A percentile compares a stretch with the other conserved stretches of the same genome.
phyloP scores from a whole-genome alignment of 1,140 invertebrate species.

The Macrosteles quadrilineatus region DNA sequence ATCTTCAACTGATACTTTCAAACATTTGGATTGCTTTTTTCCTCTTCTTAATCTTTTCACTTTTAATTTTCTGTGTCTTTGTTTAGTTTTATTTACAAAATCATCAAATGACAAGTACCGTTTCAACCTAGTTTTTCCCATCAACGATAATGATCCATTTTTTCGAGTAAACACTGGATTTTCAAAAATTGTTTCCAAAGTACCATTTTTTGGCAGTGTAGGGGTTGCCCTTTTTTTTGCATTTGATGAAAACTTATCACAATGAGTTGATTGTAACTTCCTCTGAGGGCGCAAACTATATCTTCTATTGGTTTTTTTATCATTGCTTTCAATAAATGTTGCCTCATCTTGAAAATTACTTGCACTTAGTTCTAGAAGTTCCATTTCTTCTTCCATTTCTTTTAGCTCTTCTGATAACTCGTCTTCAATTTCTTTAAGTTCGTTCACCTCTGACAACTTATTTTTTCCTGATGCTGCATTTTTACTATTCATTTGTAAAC shows the following conservation, averaged over 20 bases:
- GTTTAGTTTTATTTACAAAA: conserved; percentile 7
- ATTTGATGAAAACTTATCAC: not conserved
- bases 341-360: not conserved
- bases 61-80: conserved; percentile 2
- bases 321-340: no score
- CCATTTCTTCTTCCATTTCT: not conserved
- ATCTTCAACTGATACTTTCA: not conserved
- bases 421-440: no score
- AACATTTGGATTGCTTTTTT: not conserved
- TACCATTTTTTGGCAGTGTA: not conserved
- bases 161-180: not conserved
- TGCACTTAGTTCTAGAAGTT: not conserved
- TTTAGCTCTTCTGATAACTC: not conserved
- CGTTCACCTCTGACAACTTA: no score
- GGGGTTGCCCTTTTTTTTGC: not conserved
- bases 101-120: not conserved
- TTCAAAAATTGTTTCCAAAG: conserved; percentile 14
- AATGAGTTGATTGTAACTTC: not conserved
- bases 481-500: no score
- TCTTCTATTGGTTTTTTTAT: no score
- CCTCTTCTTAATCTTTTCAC: not conserved
- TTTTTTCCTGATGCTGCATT: no score
- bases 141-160: not conserved
- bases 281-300: not conserved
- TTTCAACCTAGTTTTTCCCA: conserved; percentile 4